A percentile compares a stretch with the other conserved stretches of the same genome.
Conservation (phyloP, 2,888 invertebrate genomes). For the Tachina grossa region DNA sequence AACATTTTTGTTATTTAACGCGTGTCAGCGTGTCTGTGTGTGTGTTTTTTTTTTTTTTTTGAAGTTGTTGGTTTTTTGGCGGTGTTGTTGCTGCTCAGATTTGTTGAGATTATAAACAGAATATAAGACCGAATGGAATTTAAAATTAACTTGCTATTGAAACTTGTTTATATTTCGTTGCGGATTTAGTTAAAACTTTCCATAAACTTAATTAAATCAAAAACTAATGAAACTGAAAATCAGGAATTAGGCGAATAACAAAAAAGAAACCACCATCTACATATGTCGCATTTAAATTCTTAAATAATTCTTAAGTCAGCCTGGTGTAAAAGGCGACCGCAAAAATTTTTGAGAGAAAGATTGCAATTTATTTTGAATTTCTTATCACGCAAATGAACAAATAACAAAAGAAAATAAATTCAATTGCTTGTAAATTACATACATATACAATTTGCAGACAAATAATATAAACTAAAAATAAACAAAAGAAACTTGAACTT, state of each 20-base stretch:
- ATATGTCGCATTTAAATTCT: background rate
- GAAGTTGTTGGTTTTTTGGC: conserved; percentile 28
- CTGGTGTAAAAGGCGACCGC: background rate
- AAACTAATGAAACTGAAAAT: background rate
- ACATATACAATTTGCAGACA: conserved; percentile 26
- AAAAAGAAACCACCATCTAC: background rate
- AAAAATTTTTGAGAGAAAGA: background rate
- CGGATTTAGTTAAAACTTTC: background rate
- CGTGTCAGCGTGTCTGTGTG: conserved; percentile 44
- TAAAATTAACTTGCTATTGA: conserved; percentile 13
- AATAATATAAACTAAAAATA: conserved; percentile 26
- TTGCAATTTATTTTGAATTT: conserved; percentile 51
- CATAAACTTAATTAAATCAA: conserved; percentile 1
- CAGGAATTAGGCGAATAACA: background rate
- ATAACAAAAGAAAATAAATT: conserved; percentile 43
- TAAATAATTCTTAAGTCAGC: background rate
- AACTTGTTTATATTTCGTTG: conserved; percentile 8
- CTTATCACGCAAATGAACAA: conserved; percentile 55
- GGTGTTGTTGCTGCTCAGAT: conserved; percentile 5
- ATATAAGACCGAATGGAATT: conserved; percentile 44
- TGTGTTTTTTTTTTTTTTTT: conserved; percentile 1
- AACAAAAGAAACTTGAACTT: conserved; percentile 70
- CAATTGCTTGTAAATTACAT: conserved; percentile 41
- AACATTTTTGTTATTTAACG: conserved; percentile 33
- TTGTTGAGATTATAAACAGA: conserved; percentile 50